Base-by-base conservation (phyloP, 2,113 vertebrate species). In the Elgaria multicarinata region DNA sequence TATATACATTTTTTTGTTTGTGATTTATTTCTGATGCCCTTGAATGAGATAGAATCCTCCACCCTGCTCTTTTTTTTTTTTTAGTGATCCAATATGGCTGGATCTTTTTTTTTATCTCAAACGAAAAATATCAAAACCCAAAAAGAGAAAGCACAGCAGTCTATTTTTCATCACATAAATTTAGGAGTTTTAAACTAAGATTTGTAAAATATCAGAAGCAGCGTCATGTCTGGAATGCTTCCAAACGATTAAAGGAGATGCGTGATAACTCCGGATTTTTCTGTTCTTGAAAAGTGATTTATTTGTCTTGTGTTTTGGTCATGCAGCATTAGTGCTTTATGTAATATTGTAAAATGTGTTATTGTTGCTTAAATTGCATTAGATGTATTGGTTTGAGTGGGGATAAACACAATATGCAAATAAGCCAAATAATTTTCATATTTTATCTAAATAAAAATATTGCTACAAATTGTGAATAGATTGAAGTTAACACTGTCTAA, bases 1-100 rank as follows among this genome's bases (percentile, higher is more conserved):
- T 92, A 84, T 22, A 18, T 81, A 18, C 89, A 94, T 93, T 93
- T 92, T 93, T 93, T 92, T 72, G n/a, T n/a, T 33, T 79, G 78
- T 36, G 66, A 36, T 92, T 91, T 24, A 36, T 10, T 36, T 83
- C 0, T 0, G 53, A 26, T 31, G 6, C 2, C 90, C 80, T 88
- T 78, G 42, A 91, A 80, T 42, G 44, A 93, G 75, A 89, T 86
- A 62, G 1, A 55, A 16, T 6, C 82, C 90, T 86, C 80, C 1
- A 33, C 31, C 20, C 12, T 8, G n/a, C 6, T 26, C 53, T 8
- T 14, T 39, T 18, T n/a, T n/a, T 8, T 14, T 39, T 4, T 74
- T 90, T 94, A 92, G 85, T 84, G 83, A 91, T 89, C 50, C 39
- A 5, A 85, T 75, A 62, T 92, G 78, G 66, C 78, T 92, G 87